Conservation (phyloP, 1,140 invertebrate genomes). For the Neodiprion virginianus region DNA sequence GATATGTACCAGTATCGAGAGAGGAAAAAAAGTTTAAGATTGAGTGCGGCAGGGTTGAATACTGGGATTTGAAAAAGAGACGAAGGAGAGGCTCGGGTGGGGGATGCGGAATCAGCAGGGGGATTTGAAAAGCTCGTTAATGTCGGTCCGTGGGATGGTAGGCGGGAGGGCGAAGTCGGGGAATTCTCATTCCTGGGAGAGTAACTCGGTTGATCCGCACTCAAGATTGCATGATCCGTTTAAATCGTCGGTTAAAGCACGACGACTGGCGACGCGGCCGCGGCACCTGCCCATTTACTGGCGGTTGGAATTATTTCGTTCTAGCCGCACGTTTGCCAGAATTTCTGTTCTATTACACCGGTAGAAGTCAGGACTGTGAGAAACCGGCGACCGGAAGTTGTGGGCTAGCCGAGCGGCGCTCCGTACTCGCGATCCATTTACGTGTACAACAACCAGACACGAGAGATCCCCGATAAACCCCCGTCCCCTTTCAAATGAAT, state of each 20-base stretch:
- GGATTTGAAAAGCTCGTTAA: too few relatives aligned
- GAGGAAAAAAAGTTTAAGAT: too few relatives aligned
- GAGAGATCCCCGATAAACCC: not conserved
- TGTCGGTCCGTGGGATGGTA: too few relatives aligned
- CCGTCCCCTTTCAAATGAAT: not conserved
- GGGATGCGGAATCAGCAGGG: too few relatives aligned
- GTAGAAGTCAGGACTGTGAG: not conserved
- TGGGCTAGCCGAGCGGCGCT: not conserved
- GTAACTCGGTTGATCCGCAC: too few relatives aligned
- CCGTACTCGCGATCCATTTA: not conserved
- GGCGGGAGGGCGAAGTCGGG: too few relatives aligned
- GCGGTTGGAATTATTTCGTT: not conserved
- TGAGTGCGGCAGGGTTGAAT: too few relatives aligned
- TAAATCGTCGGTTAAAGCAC: not conserved
- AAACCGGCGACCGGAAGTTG: not conserved
- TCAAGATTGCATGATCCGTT: not conserved
- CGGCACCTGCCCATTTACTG: not conserved
- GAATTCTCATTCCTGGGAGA: too few relatives aligned
- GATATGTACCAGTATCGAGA: too few relatives aligned
- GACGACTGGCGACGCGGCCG: not conserved
- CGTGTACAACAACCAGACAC: not conserved
- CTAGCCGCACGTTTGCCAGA: not conserved
- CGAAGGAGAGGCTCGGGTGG: too few relatives aligned
- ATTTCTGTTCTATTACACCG: not conserved
- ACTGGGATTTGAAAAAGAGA: too few relatives aligned